Evolutionary conservation across 2,888 invertebrate genomes (phyloP), one percentile per base, ranked within the genome.

Genomic region (Apocheima hispidaria): DNA sequence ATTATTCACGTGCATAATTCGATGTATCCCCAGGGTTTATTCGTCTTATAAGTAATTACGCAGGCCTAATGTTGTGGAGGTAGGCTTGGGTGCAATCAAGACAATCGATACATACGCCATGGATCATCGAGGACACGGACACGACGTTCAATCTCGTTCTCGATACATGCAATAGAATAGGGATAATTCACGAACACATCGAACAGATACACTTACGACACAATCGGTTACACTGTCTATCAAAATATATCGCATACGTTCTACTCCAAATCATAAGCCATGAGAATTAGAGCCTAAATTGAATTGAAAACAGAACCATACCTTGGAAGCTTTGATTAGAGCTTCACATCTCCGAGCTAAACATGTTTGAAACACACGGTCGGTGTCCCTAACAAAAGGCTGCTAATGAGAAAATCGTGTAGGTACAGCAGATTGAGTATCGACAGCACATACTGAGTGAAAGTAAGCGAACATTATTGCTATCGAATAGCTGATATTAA

Each of bases 371-470:
- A 72, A 68, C 72, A 69, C 63, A 69, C 67, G 63, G 43, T 72
- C 69, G 81, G 78, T 74, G 77, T 70, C 69, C 61, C 71, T 68
- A 82, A 91, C 89, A 91, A 91, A 90, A 88, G 88, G 84, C 68
- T 75, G 75, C 81, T 90, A 90, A 90, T 90, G 89, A 91, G 90
- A 82, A 87, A 88, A 84, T 86, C 87, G 83, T 90, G 90, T 89
- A 82, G 70, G 76, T 74, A 78, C 69, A 75, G 58, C 75, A 63
- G 76, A 83, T 82, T 71, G 80, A 80, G 78, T 75, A 79, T 78
- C 77, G 74, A 74, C 78, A 77, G 73, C 77, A 76, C 73, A 81
- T 83, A 85, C 83, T 80, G 77, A 86, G 89, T 83, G 90, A 90
- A 90, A 89, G 90, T 86, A 77, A 77, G 74, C 74, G 72, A 74